Evolutionary conservation across 2,797 vertebrate genomes (phyloP), one percentile per base, ranked within the genome.

Genomic region (Cyclura pinguis): DNA sequence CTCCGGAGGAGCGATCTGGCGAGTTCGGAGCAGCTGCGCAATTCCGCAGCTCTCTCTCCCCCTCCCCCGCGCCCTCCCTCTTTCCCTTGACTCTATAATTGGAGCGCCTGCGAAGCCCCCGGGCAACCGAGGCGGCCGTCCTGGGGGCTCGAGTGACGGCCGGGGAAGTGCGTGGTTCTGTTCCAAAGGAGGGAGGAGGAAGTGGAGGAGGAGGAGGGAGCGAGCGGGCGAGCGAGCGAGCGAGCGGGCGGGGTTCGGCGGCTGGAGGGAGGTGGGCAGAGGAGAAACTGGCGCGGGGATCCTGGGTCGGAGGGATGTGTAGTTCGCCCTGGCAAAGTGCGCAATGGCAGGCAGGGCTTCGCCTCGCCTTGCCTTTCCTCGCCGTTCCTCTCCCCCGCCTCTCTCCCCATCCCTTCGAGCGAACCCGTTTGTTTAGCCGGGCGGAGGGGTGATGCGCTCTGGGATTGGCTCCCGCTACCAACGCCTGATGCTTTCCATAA

Each of bases 391-490:
- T 29, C 38, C 10, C 47, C 1, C 35, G 1, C 42, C 42, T 47
- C 42, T 47, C 42, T 47, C 42, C 42, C 42, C 42, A 47, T 47
- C 42, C 42, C 42, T 47, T 3, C 42, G 42, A 47, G 42, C 42
- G 42, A 47, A 47, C 27, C 77, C 64, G 3, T 69, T 29, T 69
- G 67, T 9, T 29, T 27, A 2, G 27, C 27, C 18, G 59, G 24
- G 10, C 38, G 42, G 4, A 32, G 72, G 13, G 76, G 59, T 85
- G 84, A 8, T 73, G 84, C 69, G 84, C 84, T 59, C 84, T 35
- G 38, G 84, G 89, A 82, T 86, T 86, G 89, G 84, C 84, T 90
- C 55, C 38, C 8, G 57, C 27, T 47, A 9, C n/a, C 14, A 35
- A 38, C 52, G 76, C 89, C 89, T 62, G 84, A 38, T 57, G 67